Conservation (phyloP, 2,113 vertebrate genomes). For the Colius striatus region DNA sequence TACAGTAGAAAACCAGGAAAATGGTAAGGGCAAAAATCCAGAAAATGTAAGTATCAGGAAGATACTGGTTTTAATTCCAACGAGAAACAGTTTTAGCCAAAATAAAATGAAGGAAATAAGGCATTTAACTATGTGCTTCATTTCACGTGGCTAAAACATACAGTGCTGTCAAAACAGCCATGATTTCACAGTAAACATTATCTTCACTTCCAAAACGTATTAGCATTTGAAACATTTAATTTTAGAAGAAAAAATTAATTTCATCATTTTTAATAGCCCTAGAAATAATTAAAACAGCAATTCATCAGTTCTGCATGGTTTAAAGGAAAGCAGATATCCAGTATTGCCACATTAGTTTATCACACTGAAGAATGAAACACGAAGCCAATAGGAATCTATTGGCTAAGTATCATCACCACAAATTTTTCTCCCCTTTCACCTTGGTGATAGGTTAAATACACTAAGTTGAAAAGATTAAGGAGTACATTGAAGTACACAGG, state of each 20-base stretch:
- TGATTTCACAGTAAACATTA: neutral
- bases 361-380: neutral
- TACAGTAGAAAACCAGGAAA: neutral
- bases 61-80: neutral
- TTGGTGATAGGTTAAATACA: neutral
- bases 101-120: neutral
- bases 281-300: neutral
- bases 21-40: neutral
- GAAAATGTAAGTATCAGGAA: neutral
- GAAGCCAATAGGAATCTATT: neutral
- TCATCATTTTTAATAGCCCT: neutral
- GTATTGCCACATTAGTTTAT: neutral
- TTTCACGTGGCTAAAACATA: neutral
- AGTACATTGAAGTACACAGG: neutral
- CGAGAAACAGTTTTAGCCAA: neutral
- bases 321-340: neutral
- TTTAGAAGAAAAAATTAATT: neutral
- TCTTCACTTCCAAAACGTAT: neutral
- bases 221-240: neutral
- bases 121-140: neutral
- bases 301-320: neutral
- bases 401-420: neutral
- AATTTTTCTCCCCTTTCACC: neutral
- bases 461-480: neutral
- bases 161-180: neutral